A percentile compares a stretch with the other conserved stretches of the same genome.
These are phyloP conservation scores for Drepana arcuata DNA, from an alignment of 1,140 invertebrate species.

Conservation along the genomic window DNA sequence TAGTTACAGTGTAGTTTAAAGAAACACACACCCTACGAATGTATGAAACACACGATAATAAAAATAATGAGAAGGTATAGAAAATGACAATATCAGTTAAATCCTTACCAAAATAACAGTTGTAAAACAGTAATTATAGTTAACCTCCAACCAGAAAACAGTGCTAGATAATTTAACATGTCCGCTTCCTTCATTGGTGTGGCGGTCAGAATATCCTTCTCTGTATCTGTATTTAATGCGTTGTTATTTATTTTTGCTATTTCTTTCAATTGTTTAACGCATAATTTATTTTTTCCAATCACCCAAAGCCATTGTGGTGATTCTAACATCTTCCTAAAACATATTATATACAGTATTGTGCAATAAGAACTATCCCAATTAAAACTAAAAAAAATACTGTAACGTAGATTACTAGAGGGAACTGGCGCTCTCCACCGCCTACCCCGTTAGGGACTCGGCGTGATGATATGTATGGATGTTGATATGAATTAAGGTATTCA, in stretches of 20 bases:
- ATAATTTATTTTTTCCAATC: conserved; percentile 72
- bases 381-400: no score
- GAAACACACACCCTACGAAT: conserved; percentile 74
- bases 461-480: no score
- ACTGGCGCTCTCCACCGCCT: no score
- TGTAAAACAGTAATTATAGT: conserved; percentile 69
- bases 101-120: conserved; percentile 62
- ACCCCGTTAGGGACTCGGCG: no score
- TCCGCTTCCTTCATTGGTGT: conserved; percentile 45
- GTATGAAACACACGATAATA: no score
- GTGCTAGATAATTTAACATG: conserved; percentile 62
- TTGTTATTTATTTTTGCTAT: conserved; percentile 78
- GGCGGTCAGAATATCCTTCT: conserved; percentile 33
- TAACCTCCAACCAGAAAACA: conserved; percentile 73
- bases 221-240: conserved; percentile 53
- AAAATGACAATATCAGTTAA: no score
- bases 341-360: no score
- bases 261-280: conserved; percentile 71
- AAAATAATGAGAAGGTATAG: no score
- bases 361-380: no score
- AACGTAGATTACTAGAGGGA: no score
- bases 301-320: conserved; percentile 79
- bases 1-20: conserved; percentile 74
- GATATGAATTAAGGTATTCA: no score
- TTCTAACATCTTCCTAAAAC: conserved; percentile 73